A percentile compares a stretch with the other conserved stretches of the same genome.
phyloP scores from a whole-genome alignment of 1,140 invertebrate species.

The Bombus polaris region DNA sequence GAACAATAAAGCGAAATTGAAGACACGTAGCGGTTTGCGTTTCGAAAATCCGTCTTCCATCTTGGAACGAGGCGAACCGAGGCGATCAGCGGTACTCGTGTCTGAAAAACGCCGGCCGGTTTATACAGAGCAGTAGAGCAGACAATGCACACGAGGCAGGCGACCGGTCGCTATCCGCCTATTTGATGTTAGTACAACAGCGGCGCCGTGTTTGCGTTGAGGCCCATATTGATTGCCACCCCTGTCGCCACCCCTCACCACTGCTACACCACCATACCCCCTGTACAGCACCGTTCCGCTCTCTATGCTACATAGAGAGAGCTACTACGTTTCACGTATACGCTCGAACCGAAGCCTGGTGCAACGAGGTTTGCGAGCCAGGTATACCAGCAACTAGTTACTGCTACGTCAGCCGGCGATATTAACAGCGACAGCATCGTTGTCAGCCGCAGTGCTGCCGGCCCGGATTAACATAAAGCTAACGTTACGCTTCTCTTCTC shows the following conservation, averaged over 20 bases:
- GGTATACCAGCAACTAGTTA: slow-evolving; percentile 77
- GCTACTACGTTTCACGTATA: slow-evolving; percentile 65
- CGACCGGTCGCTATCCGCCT: slow-evolving; percentile 82
- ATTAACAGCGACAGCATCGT: slow-evolving; percentile 80
- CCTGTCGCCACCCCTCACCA: slow-evolving; percentile 79
- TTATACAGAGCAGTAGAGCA: slow-evolving; percentile 75
- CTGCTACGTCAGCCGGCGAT: slow-evolving; percentile 78
- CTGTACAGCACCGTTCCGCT: slow-evolving; percentile 23
- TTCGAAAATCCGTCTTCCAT: slow-evolving; percentile 27
- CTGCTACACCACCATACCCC: slow-evolving; percentile 59
- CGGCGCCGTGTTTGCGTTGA: slow-evolving; percentile 82
- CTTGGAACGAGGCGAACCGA: slow-evolving; percentile 8
- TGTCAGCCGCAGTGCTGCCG: slow-evolving; percentile 78
- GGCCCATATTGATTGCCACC: slow-evolving; percentile 83
- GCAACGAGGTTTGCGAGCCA: slow-evolving; percentile 68
- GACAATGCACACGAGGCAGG: slow-evolving; percentile 77
- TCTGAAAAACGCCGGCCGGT: slow-evolving; percentile 78
- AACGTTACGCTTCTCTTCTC: slow-evolving; percentile 65
- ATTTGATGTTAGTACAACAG: slow-evolving; percentile 84
- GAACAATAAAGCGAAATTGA: too few relatives aligned
- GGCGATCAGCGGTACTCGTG: slow-evolving; percentile 41
- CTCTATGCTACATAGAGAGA: slow-evolving; percentile 68
- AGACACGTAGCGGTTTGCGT: neutral
- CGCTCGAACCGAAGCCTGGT: slow-evolving; percentile 47
- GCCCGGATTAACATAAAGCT: slow-evolving; percentile 77